These are phyloP conservation scores for Nesogale talazaci DNA, from an alignment of 2,113 vertebrate genomes.

Conservation along the genomic window DNA sequence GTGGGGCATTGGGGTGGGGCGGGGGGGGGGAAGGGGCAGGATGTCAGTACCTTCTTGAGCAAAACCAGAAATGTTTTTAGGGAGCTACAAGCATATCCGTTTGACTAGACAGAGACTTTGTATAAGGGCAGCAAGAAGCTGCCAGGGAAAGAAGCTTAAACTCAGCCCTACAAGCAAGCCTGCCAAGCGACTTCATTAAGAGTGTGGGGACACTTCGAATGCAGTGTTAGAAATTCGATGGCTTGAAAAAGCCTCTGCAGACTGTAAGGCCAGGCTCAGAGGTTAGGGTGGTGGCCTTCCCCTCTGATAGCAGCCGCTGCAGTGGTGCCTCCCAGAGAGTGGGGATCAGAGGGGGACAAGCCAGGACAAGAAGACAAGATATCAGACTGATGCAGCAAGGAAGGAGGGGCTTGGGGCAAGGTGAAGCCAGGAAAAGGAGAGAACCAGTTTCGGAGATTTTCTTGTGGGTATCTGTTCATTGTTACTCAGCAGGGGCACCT, in stretches of 20 bases:
- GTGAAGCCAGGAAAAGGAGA: background rate
- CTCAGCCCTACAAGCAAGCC: background rate
- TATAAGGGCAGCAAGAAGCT: background rate
- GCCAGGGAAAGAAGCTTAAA: background rate
- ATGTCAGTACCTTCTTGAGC: background rate
- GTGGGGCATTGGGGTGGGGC: too few species aligned
- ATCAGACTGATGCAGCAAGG: background rate
- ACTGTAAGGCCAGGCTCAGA: background rate
- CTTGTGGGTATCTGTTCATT: background rate
- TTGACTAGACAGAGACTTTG: conserved; percentile 2
- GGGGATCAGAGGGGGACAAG: background rate
- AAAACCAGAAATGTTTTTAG: background rate
- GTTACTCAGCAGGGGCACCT: background rate
- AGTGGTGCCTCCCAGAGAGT: background rate
- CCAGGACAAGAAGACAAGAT: background rate
- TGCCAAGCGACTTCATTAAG: background rate
- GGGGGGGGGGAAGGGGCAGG: too few species aligned
- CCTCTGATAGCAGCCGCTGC: background rate
- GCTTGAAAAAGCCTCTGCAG: background rate
- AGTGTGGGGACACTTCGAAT: background rate
- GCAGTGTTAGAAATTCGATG: background rate
- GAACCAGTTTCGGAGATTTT: background rate
- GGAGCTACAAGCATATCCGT: background rate
- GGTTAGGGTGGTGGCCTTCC: background rate
- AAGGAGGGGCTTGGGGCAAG: background rate